A percentile compares a stretch with the other conserved stretches of the same genome.
Conservation (phyloP, 2,797 vertebrate species). For the Rhabdomys pumilio region DNA sequence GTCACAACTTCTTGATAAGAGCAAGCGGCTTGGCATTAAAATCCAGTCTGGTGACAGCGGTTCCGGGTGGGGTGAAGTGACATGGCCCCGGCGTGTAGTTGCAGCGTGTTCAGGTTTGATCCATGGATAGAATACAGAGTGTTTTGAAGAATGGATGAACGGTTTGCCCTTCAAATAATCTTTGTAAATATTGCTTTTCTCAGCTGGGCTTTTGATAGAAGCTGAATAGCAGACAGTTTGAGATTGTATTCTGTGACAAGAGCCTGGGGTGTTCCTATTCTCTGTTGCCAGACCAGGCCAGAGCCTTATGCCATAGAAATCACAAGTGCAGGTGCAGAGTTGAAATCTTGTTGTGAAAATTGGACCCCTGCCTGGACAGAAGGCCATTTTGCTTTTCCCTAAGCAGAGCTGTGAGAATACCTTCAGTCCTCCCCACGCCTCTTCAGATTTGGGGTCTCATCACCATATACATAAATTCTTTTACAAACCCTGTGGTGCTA, state of each 20-base stretch:
- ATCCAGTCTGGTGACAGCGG: neutral
- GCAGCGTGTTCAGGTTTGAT: constrained; percentile 51
- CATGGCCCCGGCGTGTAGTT: constrained; percentile 13
- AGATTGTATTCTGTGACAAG: constrained; percentile 75
- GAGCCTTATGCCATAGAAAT: constrained; percentile 70
- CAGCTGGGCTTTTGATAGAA: constrained; percentile 80
- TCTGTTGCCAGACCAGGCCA: constrained; percentile 65
- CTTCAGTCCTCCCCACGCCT: neutral
- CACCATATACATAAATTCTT: neutral
- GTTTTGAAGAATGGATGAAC: constrained; percentile 74
- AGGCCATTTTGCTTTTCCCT: constrained; percentile 57
- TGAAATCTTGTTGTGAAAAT: constrained; percentile 73
- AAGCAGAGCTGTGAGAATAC: neutral
- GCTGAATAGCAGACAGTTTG: constrained; percentile 80
- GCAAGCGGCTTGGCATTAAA: constrained; percentile 46
- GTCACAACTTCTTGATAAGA: constrained; percentile 48
- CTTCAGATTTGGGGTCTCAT: neutral
- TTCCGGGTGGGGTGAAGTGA: constrained; percentile 26
- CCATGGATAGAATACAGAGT: constrained; percentile 72
- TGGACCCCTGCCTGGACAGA: constrained; percentile 8
- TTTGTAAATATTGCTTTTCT: constrained; percentile 85
- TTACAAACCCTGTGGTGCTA: neutral
- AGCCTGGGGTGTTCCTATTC: constrained; percentile 77
- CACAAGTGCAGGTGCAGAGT: constrained; percentile 64
- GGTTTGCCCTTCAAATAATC: constrained; percentile 81